These are phyloP conservation scores for Calliphora vomitoria DNA, from an alignment of 2,888 invertebrate genomes.

Conservation along the genomic window DNA sequence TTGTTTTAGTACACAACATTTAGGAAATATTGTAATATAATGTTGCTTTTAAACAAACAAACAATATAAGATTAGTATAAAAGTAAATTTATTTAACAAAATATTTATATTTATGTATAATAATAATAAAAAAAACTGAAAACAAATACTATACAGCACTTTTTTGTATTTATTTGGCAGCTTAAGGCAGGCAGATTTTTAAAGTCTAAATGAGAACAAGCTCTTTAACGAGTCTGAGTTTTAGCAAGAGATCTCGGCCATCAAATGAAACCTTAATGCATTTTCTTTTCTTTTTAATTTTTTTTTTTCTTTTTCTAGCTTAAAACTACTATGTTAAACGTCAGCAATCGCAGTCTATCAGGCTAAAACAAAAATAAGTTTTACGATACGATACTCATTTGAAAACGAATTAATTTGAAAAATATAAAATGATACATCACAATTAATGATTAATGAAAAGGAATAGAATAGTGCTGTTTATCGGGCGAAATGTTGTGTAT, in stretches of 20 bases:
- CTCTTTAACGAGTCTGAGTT: constrained; percentile 40
- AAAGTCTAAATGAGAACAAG: constrained; percentile 28
- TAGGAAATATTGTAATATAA: constrained; percentile 15
- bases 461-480: constrained; percentile 31
- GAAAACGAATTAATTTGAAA: constrained; percentile 9
- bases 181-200: constrained; percentile 50
- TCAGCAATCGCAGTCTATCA: constrained; percentile 78
- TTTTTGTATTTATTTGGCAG: constrained; percentile 57
- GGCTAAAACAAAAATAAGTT: constrained; percentile 72
- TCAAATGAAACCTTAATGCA: constrained; percentile 56
- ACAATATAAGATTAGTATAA: constrained; percentile 7
- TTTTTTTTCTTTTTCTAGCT: constrained; percentile 22
- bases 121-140: constrained; percentile 2
- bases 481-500: constrained; percentile 10
- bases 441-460: not conserved
- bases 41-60: not conserved
- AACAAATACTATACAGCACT: constrained; percentile 40
- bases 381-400: constrained; percentile 44
- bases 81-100: constrained; percentile 24
- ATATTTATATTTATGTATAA: not conserved
- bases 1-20: constrained; percentile 59
- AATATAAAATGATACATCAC: not conserved
- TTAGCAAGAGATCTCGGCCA: constrained; percentile 55
- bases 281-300: not conserved
- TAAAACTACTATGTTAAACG: constrained; percentile 36